Conservation (phyloP, 2,888 invertebrate genomes). For the Cryptus armator region DNA sequence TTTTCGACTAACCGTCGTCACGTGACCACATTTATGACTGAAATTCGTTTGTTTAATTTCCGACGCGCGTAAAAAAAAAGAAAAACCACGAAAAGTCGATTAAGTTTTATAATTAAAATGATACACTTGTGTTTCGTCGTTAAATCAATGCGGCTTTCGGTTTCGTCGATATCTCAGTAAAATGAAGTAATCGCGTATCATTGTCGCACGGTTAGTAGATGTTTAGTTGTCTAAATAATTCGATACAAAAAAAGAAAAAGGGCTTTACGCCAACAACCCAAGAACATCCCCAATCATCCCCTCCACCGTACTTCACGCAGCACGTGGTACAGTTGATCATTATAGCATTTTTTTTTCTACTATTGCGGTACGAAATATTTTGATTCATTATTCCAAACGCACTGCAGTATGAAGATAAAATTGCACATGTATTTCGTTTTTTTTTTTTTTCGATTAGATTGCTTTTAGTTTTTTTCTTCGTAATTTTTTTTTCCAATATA, state of each 20-base stretch:
- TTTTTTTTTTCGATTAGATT: not conserved
- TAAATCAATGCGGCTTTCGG: slow-evolving; percentile 43
- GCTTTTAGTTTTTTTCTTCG: not conserved
- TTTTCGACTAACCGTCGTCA: slow-evolving; percentile 26
- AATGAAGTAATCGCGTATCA: slow-evolving; percentile 49
- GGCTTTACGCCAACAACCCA: not conserved
- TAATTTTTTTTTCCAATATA: no score
- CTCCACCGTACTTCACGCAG: not conserved
- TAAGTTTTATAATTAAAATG: slow-evolving; percentile 23
- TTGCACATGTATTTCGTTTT: not conserved
- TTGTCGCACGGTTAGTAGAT: slow-evolving; percentile 55
- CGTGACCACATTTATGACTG: slow-evolving; percentile 39
- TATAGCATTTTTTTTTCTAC: not conserved
- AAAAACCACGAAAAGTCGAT: not conserved
- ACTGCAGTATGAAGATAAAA: not conserved
- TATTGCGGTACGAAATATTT: slow-evolving; percentile 8
- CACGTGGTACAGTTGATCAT: slow-evolving; percentile 33
- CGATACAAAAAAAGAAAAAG: not conserved
- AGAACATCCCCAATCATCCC: not conserved
- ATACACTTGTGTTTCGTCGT: slow-evolving; percentile 45
- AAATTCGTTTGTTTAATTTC: slow-evolving; percentile 28
- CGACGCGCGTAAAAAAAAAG: not conserved
- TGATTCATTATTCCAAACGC: not conserved
- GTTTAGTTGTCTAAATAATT: not conserved
- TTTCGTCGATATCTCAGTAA: slow-evolving; percentile 41